Base-by-base conservation (phyloP, 2,113 vertebrate genomes). In the Platichthys flesus region DNA sequence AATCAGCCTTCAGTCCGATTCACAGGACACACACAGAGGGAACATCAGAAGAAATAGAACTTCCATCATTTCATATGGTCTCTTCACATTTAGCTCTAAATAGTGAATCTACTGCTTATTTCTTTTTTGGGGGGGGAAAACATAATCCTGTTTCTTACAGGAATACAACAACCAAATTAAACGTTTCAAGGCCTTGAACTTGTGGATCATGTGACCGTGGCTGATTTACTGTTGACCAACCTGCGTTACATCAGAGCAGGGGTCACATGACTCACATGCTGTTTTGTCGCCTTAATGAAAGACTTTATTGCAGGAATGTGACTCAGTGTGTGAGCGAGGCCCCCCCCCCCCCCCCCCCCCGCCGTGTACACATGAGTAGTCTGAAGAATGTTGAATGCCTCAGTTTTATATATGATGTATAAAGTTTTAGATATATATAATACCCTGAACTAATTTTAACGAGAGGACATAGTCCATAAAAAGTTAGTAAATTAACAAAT, bases 1-100 rank as follows among this genome's bases (percentile, higher is more conserved):
- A 89, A 81, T 85, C 67, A 42, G 56, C 42, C 79, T 28, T 79
- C 24, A 83, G 83, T 86, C 35, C 72, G 65, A 67, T 7, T 45
- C 47, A 60, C 49, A 84, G 59, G 76, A 45, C 75, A 66, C 74
- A 70, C 56, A 79, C 76, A 79, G 47, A 21, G 49, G 5, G 40
- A 55, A 62, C 45, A 55, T 5, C 18, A 71, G 51, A 67, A 67
- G 59, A 58, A 82, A 63, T 58, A 65, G 1, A n/a, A 4, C 15
- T 23, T 26, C 6, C n/a, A 40, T 40, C 1, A 37, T 47, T 51
- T 81, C 55, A 40, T 15, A 74, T 0, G 0, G 4, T 35, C 16
- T 14, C 18, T 26, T 45, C 23, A 42, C 14, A 49, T 52, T 67
- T 18, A 49, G 24, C 16, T 42, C 20, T 10, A 4, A 56, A 49